Base-by-base conservation (phyloP, 2,888 invertebrate genomes). In the Orchesella flavescens region DNA sequence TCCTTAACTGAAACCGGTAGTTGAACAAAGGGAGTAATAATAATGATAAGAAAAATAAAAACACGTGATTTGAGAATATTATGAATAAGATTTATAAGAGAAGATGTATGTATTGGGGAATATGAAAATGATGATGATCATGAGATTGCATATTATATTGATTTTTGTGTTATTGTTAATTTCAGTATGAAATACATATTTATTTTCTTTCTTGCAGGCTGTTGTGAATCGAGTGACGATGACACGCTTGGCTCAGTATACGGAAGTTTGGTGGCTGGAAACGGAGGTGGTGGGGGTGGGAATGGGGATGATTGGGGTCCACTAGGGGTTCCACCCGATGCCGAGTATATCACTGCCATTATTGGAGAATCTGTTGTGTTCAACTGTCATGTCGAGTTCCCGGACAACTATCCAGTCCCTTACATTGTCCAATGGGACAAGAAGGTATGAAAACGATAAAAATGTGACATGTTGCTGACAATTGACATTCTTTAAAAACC, bases 351-450 rank as follows among this genome's bases (percentile, higher is more conserved):
- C 93, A 97, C 97, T 91, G 97, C 98, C 89, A 97, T 97, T 92
- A 93, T 97, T 90, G 97, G 97, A 91, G 97, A 97, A 92, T 96
- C 96, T 91, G 97, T 97, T 92, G 95, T 97, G 91, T 96, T 98
- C 93, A 97, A 97, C 93, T 98, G 98, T 92, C 96, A 96, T 92
- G 96, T 98, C 92, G 96, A 97, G 92, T 97, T 97, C 92, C 96
- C 97, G 91, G 95, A 96, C 92, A 95, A 96, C 92, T 94, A 96
- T 92, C 95, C 96, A 90, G 96, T 97, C 93, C 96, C 97, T 92
- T 97, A 97, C 93, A 97, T 98, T 93, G 94, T 98, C 92, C 97
- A 97, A 93, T 98, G 98, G 98, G 96, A 96, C 94, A 98, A 97
- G 95, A 96, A 97, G 95, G 96, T 96, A 95, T 95, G 95, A 53